Evolutionary conservation across 2,113 vertebrate species (phyloP).

Genomic region (Myrmecobius fasciatus): DNA sequence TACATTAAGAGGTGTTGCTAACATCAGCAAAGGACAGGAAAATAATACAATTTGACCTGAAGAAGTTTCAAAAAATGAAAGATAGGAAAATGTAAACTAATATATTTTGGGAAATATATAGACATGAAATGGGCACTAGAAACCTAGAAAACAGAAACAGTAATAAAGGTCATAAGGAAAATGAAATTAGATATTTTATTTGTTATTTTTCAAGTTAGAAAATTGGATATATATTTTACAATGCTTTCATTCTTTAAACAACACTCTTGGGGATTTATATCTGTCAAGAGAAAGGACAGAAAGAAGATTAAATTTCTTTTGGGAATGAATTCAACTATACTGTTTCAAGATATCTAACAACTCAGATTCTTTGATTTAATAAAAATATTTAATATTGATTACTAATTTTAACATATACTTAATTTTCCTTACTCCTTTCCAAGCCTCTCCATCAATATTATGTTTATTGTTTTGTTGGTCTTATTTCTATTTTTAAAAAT

Average conservation of each 20-base stretch:
- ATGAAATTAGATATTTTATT: conserved; percentile 10
- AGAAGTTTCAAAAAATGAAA: not conserved
- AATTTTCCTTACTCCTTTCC: conserved; percentile 10
- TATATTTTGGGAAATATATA: conserved; percentile 15
- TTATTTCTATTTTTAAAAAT: not conserved
- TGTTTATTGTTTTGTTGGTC: not conserved
- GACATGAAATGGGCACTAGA: not conserved
- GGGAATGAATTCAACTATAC: not conserved
- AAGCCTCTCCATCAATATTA: not conserved
- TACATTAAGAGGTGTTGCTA: conserved; percentile 3
- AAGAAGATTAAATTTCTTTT: not conserved
- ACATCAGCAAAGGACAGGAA: conserved; percentile 6
- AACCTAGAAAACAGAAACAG: conserved; percentile 11
- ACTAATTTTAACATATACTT: conserved; percentile 27
- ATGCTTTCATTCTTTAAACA: not conserved
- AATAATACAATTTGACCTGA: not conserved
- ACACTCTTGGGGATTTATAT: not conserved
- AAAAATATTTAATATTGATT: not conserved
- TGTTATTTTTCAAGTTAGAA: not conserved
- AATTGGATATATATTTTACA: not conserved
- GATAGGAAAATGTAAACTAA: not conserved
- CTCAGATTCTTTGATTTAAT: not conserved
- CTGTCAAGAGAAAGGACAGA: not conserved
- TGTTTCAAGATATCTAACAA: not conserved
- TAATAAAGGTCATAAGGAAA: not conserved